phyloP scores from a whole-genome alignment of 2,888 invertebrate genomes.

The Invenusta paracnida region DNA sequence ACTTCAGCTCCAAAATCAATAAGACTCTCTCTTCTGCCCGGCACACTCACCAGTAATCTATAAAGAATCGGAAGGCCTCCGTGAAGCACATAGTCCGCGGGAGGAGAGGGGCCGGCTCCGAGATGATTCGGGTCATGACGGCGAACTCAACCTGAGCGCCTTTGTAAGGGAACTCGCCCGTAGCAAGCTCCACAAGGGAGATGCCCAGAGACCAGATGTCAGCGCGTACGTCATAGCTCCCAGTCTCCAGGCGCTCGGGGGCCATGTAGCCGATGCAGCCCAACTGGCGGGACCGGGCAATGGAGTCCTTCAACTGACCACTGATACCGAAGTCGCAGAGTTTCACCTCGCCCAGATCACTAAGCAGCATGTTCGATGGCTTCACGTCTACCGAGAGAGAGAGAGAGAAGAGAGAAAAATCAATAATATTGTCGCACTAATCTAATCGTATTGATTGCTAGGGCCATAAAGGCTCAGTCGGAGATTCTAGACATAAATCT shows the following conservation, averaged over 20 bases:
- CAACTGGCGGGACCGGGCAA: constrained; percentile 90
- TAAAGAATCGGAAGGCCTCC: constrained; percentile 80
- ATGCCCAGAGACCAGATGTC: constrained; percentile 98
- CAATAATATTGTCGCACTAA: background rate
- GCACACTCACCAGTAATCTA: constrained; percentile 74
- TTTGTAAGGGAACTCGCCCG: constrained; percentile 85
- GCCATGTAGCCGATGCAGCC: constrained; percentile 99
- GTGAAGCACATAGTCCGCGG: constrained; percentile 75
- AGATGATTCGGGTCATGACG: constrained; percentile 83
- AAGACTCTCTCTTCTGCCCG: too few relatives aligned
- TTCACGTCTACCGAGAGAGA: constrained; percentile 76
- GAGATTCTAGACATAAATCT: too few relatives aligned
- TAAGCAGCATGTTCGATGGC: constrained; percentile 93
- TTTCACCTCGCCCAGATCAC: constrained; percentile 88
- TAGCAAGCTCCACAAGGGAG: constrained; percentile 77
- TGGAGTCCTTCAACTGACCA: constrained; percentile 91
- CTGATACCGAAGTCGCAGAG: constrained; percentile 99
- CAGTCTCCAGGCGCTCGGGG: constrained; percentile 92
- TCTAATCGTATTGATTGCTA: too few relatives aligned
- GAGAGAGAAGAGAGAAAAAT: background rate
- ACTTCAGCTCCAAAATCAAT: too few relatives aligned
- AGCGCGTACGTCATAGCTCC: constrained; percentile 95
- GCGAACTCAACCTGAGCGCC: constrained; percentile 96
- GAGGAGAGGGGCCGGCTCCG: constrained; percentile 64
- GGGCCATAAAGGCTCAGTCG: too few relatives aligned